Evolutionary conservation across 1,140 invertebrate genomes (phyloP), one percentile per base, ranked within the genome.

Genomic region (Araneus ventricosus): DNA sequence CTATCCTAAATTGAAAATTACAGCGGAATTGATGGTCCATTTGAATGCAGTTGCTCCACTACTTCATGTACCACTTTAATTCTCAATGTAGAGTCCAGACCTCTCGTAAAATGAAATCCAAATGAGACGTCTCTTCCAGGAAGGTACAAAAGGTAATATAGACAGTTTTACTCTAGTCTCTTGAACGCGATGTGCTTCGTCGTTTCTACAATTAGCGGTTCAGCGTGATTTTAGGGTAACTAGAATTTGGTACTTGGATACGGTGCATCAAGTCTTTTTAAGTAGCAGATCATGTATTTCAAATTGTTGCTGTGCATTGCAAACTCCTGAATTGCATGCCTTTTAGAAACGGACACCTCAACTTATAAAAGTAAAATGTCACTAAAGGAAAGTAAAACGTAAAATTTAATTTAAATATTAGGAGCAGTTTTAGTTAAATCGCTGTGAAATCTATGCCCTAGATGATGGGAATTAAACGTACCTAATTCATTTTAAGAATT

Each of bases 161-260:
- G 52, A 86, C 84, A 34, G 84, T 86, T 86, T 86, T 86, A 86
- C 84, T 86, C 45, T 14, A 30, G 24, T 52, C 41, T 45, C 80
- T 41, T 84, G n/a, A 34, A 75, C 37, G 70, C 22, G 70, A 84
- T n/a, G 7, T n/a, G 80, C 45, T 45, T 27, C 24, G 14, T n/a
- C 80, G 4, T 20, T 52, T 39, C 39, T 27, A 45, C 22, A 45
- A 27, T 84, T 45, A 20, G 22, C n/a, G 41, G 45, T 70, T 27
- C 14, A 4, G 27, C 4, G 17, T 8, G 67, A 27, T 27, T 70
- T 30, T 34, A 34, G 27, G 27, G 27, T 75, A 75, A 37, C 70
- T 17, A 37, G 70, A 30, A 4, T 75, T 75, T 75, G 17, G 34
- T 34, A 75, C 4, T 75, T 75, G 27, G 27, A 67, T 27, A 67